Evolutionary conservation across 1,140 invertebrate species (phyloP), one percentile per base, ranked within the genome.

Genomic region (Ceratosolen fusciceps): DNA sequence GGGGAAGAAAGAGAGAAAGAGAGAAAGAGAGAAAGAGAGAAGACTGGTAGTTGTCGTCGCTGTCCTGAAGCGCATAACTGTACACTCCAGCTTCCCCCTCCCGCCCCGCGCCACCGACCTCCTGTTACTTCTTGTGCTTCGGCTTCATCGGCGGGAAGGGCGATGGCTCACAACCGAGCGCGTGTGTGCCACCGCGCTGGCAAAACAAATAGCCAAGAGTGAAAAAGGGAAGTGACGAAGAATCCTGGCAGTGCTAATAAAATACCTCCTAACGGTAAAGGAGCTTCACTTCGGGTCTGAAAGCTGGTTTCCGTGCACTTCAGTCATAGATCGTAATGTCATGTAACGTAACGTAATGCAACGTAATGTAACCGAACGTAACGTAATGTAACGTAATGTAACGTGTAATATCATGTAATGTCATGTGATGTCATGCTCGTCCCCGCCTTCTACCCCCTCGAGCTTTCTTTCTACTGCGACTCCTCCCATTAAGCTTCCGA

Each of bases 121-220:
- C 24, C 60, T 65, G 16, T 65, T 72, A 7, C 34, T 43, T 43
- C 72, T 74, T 74, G 56, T 47, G 39, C 54, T 72, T 72, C 70
- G 54, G 2, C 31, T 72, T 19, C 47, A n/a, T 21, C 49, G 1
- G 7, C 16, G n/a, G 37, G 5, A 68, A 39, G n/a, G 43, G 34
- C 34, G 72, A n/a, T 29, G 56, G 56, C 34, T 74, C 56, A 29
- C 73, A 74, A 62, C 73, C 58, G 58, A 47, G 26, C 19, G 31
- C 24, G 37, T 19, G 14, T 68, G 14, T 68, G 34, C 37, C 31
- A 37, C n/a, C 10, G 19, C 9, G 39, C 7, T 31, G 19, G 74
- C 60, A 67, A 75, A 75, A 65, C 58, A 75, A 75, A 75, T 49
- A 75, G 58, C 73, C 9, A 16, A 31, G 9, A 67, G 19, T 43